Evolutionary conservation across 2,888 invertebrate genomes (phyloP).

Genomic region (Gastrophysa polygoni): DNA sequence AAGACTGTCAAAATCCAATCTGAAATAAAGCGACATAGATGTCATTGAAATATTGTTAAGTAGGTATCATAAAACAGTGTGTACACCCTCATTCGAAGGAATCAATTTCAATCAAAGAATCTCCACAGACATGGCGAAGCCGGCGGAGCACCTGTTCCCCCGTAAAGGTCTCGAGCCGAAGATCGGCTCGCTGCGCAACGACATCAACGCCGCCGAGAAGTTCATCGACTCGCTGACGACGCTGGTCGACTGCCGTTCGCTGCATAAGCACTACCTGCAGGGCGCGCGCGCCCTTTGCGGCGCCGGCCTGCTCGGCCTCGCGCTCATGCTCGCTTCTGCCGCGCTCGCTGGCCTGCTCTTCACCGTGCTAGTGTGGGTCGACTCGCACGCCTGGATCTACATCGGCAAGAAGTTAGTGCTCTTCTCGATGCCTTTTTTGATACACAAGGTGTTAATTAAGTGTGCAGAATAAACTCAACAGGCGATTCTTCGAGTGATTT

Average conservation of each 20-base stretch:
- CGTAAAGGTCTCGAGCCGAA: constrained; percentile 66
- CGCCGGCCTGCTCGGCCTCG: constrained; percentile 79
- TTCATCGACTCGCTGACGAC: constrained; percentile 71
- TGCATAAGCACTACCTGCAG: constrained; percentile 82
- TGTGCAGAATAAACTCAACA: too few species aligned
- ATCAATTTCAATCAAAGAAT: too few species aligned
- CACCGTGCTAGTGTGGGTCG: constrained; percentile 91
- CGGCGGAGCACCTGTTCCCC: constrained; percentile 62
- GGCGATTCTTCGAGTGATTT: too few species aligned
- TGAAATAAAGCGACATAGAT: too few species aligned
- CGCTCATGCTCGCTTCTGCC: constrained; percentile 86
- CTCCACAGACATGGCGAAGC: constrained; percentile 56
- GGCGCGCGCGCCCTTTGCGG: constrained; percentile 82
- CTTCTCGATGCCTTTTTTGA: too few species aligned
- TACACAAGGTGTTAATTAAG: too few species aligned
- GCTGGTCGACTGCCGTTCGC: constrained; percentile 81
- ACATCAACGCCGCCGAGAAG: constrained; percentile 78
- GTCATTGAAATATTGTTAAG: too few species aligned
- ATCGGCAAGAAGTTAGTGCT: constrained; percentile 81
- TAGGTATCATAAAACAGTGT: too few species aligned
- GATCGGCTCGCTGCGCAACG: constrained; percentile 76
- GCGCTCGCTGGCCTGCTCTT: constrained; percentile 87
- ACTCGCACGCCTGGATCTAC: constrained; percentile 97
- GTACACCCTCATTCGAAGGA: too few species aligned
- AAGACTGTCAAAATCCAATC: too few species aligned